Evolutionary conservation across 2,797 vertebrate genomes (phyloP), one percentile per base, ranked within the genome.

Genomic region (Petrocephalus sullivani): DNA sequence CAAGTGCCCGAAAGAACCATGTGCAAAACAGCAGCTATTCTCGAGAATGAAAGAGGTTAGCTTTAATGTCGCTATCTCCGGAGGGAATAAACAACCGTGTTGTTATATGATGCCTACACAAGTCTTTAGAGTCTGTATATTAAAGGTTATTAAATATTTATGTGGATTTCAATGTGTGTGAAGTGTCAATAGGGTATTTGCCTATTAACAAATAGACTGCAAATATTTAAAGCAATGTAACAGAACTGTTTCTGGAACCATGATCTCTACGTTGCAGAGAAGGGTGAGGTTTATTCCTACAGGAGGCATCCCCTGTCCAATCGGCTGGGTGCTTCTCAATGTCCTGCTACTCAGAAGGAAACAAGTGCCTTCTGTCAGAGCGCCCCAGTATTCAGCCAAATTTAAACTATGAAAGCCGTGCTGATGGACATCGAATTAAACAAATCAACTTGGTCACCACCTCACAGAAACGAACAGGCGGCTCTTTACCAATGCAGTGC

Each of bases 171-270:
- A 93, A 94, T 94, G 93, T 94, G 95, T 94, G 92, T 94, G 95
- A 95, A 94, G 92, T 95, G 95, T 96, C 95, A 95, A 91, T 88
- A 88, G 95, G 94, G 94, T 96, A 94, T 96, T 96, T 96, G 95
- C 95, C 94, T 95, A 95, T 95, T 96, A 96, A 95, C 93, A 95
- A 94, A 93, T 92, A 94, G 14, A 92, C 16, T 90, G 89, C 89
- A 91, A 91, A 91, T 91, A 90, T 91, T 89, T 91, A 90, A 89
- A 91, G 89, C 89, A 88, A 90, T 87, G 33, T 86, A 87, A 90
- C 56, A 88, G 78, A 85, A 87, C 78, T 85, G 87, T 67, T 87
- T 89, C 87, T 75, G 84, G 71, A 87, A 85, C 58, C 67, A 85
- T 83, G 81, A 89, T 85, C 86, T 54, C 28, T 85, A 57, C 46